Conservation (phyloP, 2,888 invertebrate species). For the Ligdia adustata region DNA sequence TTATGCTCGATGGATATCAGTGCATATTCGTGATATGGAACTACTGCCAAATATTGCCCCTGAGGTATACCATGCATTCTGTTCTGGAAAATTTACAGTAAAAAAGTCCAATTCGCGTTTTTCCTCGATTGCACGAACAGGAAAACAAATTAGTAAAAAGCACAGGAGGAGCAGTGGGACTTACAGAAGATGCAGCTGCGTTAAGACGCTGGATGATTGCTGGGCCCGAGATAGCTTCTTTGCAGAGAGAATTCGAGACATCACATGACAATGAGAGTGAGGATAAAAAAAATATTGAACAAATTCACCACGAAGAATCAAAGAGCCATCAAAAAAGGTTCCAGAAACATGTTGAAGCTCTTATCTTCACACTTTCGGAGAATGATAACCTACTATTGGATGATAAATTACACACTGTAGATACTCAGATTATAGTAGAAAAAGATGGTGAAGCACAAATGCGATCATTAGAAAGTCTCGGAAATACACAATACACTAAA, state of each 20-base stretch:
- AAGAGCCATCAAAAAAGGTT: constrained; percentile 27
- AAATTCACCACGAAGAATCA: constrained; percentile 25
- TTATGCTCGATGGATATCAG: constrained; percentile 22
- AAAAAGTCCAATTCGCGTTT: constrained; percentile 19
- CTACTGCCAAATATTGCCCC: constrained; percentile 17
- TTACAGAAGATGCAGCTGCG: constrained; percentile 17
- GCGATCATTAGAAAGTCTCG: constrained; percentile 22
- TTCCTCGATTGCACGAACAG: constrained; percentile 23
- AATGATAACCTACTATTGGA: constrained; percentile 19
- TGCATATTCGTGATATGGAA: constrained; percentile 24
- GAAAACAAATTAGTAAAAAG: constrained; percentile 14
- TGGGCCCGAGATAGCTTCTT: constrained; percentile 25
- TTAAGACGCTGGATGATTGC: constrained; percentile 27
- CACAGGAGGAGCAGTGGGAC: constrained; percentile 21
- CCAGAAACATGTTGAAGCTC: constrained; percentile 23
- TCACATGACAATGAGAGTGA: constrained; percentile 18
- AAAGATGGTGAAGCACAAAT: constrained; percentile 22
- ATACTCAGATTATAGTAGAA: constrained; percentile 21
- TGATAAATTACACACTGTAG: constrained; percentile 20
- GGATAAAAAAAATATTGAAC: constrained; percentile 18
- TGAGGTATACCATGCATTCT: constrained; percentile 16
- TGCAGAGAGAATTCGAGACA: constrained; percentile 23
- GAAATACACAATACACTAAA: constrained; percentile 19
- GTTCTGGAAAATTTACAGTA: constrained; percentile 17
- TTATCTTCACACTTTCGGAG: constrained; percentile 17